Evolutionary conservation across 2,888 invertebrate species (phyloP).

Genomic region (Watsonalla binaria): DNA sequence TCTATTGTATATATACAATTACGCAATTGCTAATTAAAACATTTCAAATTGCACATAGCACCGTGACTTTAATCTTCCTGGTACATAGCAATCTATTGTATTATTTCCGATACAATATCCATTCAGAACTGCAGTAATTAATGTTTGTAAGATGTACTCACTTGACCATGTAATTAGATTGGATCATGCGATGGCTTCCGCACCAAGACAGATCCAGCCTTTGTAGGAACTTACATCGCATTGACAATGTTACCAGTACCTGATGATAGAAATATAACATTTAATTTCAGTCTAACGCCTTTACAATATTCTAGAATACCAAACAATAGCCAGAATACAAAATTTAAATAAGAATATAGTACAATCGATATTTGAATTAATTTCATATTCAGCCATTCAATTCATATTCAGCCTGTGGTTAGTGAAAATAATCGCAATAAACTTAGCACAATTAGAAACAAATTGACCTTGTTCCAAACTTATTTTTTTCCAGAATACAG

Average conservation of each 20-base stretch:
- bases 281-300: not conserved
- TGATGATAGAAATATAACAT: slow-evolving; percentile 24
- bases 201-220: slow-evolving; percentile 94
- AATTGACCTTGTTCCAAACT: too few relatives aligned
- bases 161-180: slow-evolving; percentile 54
- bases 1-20: too few relatives aligned
- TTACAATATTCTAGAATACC: not conserved
- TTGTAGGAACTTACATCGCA: slow-evolving; percentile 83
- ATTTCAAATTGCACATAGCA: not conserved
- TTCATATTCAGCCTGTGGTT: too few relatives aligned
- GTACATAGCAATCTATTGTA: not conserved
- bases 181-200: slow-evolving; percentile 80
- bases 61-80: not conserved
- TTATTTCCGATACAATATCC: not conserved
- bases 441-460: too few relatives aligned
- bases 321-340: too few relatives aligned
- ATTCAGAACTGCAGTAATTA: not conserved
- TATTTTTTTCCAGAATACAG: too few relatives aligned
- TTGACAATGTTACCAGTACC: slow-evolving; percentile 58
- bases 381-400: too few relatives aligned
- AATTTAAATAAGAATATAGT: too few relatives aligned
- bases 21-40: not conserved
- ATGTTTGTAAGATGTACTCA: slow-evolving; percentile 32
- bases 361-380: too few relatives aligned
- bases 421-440: too few relatives aligned